Base-by-base conservation (phyloP, 64 coral and sea anemone species). In the Orbicella faveolata region DNA sequence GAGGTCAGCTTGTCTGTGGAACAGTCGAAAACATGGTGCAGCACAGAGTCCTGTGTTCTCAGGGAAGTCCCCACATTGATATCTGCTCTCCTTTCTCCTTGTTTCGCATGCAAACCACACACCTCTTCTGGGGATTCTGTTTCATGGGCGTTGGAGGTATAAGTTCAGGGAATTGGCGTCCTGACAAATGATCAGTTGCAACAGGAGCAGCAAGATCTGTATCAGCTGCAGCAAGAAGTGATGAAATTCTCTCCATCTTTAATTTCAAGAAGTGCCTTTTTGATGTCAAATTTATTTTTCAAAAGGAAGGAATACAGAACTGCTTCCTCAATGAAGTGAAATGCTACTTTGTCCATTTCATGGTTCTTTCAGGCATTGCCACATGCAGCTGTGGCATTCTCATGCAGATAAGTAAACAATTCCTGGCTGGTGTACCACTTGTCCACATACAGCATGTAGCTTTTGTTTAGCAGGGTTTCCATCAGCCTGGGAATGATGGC, bases 271-370 rank as follows among this genome's bases (percentile, higher is more conserved):
- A 87, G 52, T 51, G 75, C 34, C 76, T 88, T 30, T 55, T 52
- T 73, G n/a, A 36, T 48, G 34, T 34, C 72, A 37, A 16, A 41
- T 57, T 93, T 88, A 0, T 66, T 79, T 57, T 87, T 70, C 84
- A 89, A 36, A 75, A 78, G 37, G n/a, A 55, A 73, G 23, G 84
- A 78, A 89, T 93, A 89, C 10, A 89, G 83, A 23, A 89, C 18
- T 39, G 57, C 92, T 76, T 48, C 44, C 83, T 93, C 86, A 51
- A 93, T 93, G 35, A 88, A 93, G 36, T 93, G 84, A 75, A 88
- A 82, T 35, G 84, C 91, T 48, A 93, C 77, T 73, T 93, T 48
- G 61, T 78, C 90, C 83, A 92, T 75, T 93, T 93, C 86, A 88
- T 80, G 61, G 23, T 87, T 88, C 30, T 87, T 80, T 55, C 48